Evolutionary conservation across 1,140 invertebrate species (phyloP).

Genomic region (Macrotrachela quadricornifera): DNA sequence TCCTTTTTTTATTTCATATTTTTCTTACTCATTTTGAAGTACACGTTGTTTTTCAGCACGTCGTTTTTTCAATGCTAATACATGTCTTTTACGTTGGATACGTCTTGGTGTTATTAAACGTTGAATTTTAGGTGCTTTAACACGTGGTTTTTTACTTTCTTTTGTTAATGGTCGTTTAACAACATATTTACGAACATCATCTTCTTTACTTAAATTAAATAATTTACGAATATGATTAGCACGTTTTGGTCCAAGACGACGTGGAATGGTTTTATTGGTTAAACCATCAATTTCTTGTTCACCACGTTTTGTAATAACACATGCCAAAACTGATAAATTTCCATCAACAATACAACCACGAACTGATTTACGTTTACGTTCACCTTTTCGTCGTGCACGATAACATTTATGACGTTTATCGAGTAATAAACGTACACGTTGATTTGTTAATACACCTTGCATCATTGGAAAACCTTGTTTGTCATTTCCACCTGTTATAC

Average conservation of each 20-base stretch:
- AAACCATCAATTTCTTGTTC: conserved; percentile 78
- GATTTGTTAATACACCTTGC: conserved; percentile 89
- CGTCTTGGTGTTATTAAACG: conserved; percentile 81
- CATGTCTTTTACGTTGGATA: conserved; percentile 75
- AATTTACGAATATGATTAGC: conserved; percentile 91
- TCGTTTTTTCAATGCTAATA: conserved; percentile 70
- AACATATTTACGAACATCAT: conserved; percentile 89
- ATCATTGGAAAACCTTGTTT: conserved; percentile 99
- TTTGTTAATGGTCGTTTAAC: conserved; percentile 73
- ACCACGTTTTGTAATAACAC: conserved; percentile 86
- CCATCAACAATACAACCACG: conserved; percentile 89
- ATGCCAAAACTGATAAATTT: conserved; percentile 75
- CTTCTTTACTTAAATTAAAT: conserved; percentile 85
- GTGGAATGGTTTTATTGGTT: conserved; percentile 78
- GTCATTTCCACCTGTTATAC: conserved; percentile 90
- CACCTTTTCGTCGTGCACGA: conserved; percentile 74
- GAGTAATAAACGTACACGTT: conserved; percentile 75
- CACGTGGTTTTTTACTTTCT: conserved; percentile 49
- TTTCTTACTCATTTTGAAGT: conserved; percentile 75
- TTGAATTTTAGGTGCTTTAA: conserved; percentile 85
- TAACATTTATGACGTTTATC: conserved; percentile 95
- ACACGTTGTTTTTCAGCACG: conserved; percentile 41
- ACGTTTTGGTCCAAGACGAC: conserved; percentile 86
- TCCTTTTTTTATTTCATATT: too few species aligned
- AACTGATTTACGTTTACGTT: conserved; percentile 92